Evolutionary conservation across 2,888 invertebrate genomes (phyloP), one percentile per base, ranked within the genome.

Genomic region (Phasia obesa): DNA sequence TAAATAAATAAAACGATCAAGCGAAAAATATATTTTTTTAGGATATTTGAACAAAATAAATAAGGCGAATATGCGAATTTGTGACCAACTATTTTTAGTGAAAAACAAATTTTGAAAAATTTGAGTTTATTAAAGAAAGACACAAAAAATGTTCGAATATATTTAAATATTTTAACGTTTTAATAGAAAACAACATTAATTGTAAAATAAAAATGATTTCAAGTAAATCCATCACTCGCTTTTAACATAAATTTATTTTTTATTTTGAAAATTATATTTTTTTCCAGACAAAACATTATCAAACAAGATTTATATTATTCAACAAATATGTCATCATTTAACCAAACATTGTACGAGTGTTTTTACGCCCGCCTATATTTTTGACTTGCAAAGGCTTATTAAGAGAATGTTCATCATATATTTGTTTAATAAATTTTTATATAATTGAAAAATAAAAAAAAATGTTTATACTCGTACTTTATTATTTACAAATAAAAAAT

Each of bases 171-270:
- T 4, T 2, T 11, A 35, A 35, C 11, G 35, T 35, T 9, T 35
- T 35, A 11, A 9, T 11, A 4, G 11, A 35, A 35, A 35, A 35
- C 9, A 35, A 35, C 11, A 35, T 35, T 11, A 11, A 47, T 38
- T 9, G 0, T 35, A 31, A 64, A 49, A 38, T 53, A 38, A 19
- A 19, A 35, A n/a, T 38, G n/a, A 35, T 13, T 53, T 53, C 21
- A 2, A 49, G 11, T 9, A 17, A n/a, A 4, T 42, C 7, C 15
- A 35, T 42, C 21, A 59, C 57, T 49, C 17, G 60, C 27, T 71
- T 70, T 62, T 21, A 2, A 44, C 44, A 53, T 62, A 77, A 59
- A 51, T 62, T 15, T 31, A 47, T 17, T 59, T 73, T 35, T 57
- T 65, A 7, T 57, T 21, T 42, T 47, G 6, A 31, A 49, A 38